Conservation (phyloP, 2,888 invertebrate genomes). For the Drosophila borborema region DNA sequence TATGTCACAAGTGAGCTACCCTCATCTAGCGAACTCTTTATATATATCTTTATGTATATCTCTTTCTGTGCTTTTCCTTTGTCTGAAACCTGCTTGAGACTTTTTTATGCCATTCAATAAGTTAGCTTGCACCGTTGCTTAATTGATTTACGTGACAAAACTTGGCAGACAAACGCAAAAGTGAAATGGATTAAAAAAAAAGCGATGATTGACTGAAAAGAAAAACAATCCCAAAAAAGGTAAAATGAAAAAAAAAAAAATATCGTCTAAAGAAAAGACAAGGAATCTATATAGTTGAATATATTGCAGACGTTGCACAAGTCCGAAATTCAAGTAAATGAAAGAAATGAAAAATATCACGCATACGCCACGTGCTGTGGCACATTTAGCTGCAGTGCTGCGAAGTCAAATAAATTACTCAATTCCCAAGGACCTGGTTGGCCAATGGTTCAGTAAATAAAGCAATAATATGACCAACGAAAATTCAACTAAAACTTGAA, state of each 20-base stretch:
- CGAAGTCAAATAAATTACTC: slow-evolving; percentile 60
- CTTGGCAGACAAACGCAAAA: slow-evolving; percentile 57
- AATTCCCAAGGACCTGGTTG: slow-evolving; percentile 28
- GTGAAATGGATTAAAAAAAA: slow-evolving; percentile 7
- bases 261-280: slow-evolving; percentile 6
- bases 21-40: not conserved
- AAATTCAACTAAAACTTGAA: slow-evolving; percentile 64
- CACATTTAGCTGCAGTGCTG: slow-evolving; percentile 36
- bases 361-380: slow-evolving; percentile 49
- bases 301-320: slow-evolving; percentile 45
- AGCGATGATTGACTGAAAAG: slow-evolving; percentile 7
- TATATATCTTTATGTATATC: not conserved
- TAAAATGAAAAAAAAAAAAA: slow-evolving; percentile 43
- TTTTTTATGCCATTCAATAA: slow-evolving; percentile 38
- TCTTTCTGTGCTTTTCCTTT: not conserved
- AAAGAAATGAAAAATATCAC: slow-evolving; percentile 29
- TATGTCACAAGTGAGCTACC: not conserved
- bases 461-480: slow-evolving; percentile 64
- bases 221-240: not conserved
- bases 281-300: slow-evolving; percentile 15
- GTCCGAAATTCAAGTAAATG: not conserved
- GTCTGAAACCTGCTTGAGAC: slow-evolving; percentile 40
- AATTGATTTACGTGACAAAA: slow-evolving; percentile 78
- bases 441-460: slow-evolving; percentile 48
- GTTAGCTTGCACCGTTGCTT: slow-evolving; percentile 49